Conservation (phyloP, 2,797 vertebrate species). For the Sebastes nivosus region DNA sequence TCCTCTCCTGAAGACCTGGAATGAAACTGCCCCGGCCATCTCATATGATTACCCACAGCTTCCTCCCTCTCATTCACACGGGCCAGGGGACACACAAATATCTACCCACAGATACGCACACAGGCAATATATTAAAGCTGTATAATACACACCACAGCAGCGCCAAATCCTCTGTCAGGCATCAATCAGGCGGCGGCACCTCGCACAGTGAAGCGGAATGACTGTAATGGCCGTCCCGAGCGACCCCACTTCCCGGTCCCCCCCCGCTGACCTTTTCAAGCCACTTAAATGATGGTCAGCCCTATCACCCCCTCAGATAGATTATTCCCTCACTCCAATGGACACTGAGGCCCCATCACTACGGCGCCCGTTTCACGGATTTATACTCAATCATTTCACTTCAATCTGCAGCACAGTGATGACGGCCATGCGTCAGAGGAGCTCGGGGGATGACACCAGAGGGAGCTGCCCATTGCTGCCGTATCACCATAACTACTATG, state of each 20-base stretch:
- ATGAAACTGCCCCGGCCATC: slow-evolving; percentile 48
- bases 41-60: slow-evolving; percentile 53
- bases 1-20: slow-evolving; percentile 43
- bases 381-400: slow-evolving; percentile 52
- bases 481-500: slow-evolving; percentile 32
- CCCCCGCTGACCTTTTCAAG: slow-evolving; percentile 55
- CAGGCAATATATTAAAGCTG: slow-evolving; percentile 56
- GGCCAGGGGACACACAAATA: slow-evolving; percentile 23
- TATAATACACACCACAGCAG: slow-evolving; percentile 37
- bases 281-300: slow-evolving; percentile 65
- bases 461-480: slow-evolving; percentile 36
- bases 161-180: slow-evolving; percentile 54
- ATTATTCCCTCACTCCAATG: slow-evolving; percentile 66
- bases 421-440: slow-evolving; percentile 48
- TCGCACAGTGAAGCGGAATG: slow-evolving; percentile 54
- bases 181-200: slow-evolving; percentile 54
- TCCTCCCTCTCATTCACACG: slow-evolving; percentile 18
- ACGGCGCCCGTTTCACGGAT: slow-evolving; percentile 32
- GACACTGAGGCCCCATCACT: slow-evolving; percentile 49
- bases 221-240: slow-evolving; percentile 47
- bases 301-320: slow-evolving; percentile 56
- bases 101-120: slow-evolving; percentile 18
- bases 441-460: slow-evolving; percentile 24
- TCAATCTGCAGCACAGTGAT: slow-evolving; percentile 36
- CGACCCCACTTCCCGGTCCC: slow-evolving; percentile 19